These are phyloP conservation scores for Zaprionus bogoriensis DNA, from an alignment of 2,888 invertebrate species.

Conservation along the genomic window DNA sequence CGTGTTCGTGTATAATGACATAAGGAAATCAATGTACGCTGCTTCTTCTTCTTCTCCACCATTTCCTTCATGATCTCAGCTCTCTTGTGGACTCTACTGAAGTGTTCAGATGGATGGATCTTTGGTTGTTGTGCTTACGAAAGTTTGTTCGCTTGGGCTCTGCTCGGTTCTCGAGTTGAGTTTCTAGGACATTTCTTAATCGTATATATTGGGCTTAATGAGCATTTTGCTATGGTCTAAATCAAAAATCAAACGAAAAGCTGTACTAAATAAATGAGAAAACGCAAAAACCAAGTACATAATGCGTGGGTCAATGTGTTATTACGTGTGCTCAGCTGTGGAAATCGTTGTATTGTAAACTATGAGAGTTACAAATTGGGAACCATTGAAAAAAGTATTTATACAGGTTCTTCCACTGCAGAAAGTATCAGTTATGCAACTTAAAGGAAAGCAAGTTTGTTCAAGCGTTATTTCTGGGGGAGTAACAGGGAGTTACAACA, in stretches of 20 bases:
- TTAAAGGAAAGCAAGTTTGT: constrained; percentile 9
- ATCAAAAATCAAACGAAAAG: constrained; percentile 30
- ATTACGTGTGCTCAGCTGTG: constrained; percentile 32
- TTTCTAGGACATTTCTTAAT: constrained; percentile 19
- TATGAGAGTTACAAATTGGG: background rate
- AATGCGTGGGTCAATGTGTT: constrained; percentile 5
- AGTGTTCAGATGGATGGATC: constrained; percentile 42
- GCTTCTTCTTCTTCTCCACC: background rate
- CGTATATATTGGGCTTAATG: constrained; percentile 35
- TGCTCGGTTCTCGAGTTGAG: constrained; percentile 57
- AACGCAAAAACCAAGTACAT: background rate
- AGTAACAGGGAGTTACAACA: constrained; percentile 51
- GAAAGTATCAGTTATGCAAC: constrained; percentile 26
- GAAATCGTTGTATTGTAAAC: constrained; percentile 18
- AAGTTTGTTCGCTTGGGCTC: constrained; percentile 61
- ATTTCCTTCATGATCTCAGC: constrained; percentile 34
- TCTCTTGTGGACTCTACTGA: constrained; percentile 51
- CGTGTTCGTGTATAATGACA: constrained; percentile 37
- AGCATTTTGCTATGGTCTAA: constrained; percentile 61
- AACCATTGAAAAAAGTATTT: background rate
- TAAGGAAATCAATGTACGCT: constrained; percentile 5
- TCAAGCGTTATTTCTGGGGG: constrained; percentile 20
- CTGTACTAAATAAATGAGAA: constrained; percentile 6
- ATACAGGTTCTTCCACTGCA: constrained; percentile 14
- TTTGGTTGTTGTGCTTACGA: constrained; percentile 82